phyloP scores from a whole-genome alignment of 2,888 invertebrate genomes.

The Melinopterus prodromus region DNA sequence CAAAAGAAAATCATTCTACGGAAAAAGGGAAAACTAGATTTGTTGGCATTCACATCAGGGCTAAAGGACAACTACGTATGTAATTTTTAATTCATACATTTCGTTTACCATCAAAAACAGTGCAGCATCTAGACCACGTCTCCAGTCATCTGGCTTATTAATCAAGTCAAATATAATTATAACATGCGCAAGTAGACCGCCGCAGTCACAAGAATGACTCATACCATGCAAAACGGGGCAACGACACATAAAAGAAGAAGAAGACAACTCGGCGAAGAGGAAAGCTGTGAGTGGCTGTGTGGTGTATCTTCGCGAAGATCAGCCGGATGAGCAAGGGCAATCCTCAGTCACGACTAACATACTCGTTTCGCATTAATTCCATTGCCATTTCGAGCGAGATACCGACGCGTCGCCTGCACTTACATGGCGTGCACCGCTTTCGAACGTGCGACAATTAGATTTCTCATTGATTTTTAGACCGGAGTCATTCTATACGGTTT shows the following conservation, averaged over 20 bases:
- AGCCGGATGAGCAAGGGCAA: conserved; percentile 51
- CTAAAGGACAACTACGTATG: too few species aligned
- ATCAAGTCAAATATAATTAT: too few species aligned
- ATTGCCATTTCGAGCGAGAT: conserved; percentile 44
- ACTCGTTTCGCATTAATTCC: conserved; percentile 51
- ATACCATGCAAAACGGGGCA: conserved; percentile 39
- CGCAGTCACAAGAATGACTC: background rate
- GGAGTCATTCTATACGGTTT: background rate
- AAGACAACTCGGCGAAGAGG: background rate
- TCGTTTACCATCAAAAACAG: too few species aligned
- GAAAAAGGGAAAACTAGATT: too few species aligned
- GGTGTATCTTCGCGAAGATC: conserved; percentile 43
- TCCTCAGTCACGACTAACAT: conserved; percentile 51
- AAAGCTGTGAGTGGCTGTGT: background rate
- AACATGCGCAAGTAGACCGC: too few species aligned
- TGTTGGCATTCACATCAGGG: too few species aligned
- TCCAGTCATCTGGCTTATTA: too few species aligned
- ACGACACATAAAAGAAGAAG: conserved; percentile 32
- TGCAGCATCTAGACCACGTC: too few species aligned
- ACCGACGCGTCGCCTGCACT: conserved; percentile 20
- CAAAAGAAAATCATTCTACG: too few species aligned
- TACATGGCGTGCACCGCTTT: conserved; percentile 16
- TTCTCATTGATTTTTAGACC: conserved; percentile 16
- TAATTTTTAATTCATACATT: too few species aligned
- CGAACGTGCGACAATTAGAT: conserved; percentile 21